Evolutionary conservation across 2,888 invertebrate genomes (phyloP).

Genomic region (Metacarcinus magister): DNA sequence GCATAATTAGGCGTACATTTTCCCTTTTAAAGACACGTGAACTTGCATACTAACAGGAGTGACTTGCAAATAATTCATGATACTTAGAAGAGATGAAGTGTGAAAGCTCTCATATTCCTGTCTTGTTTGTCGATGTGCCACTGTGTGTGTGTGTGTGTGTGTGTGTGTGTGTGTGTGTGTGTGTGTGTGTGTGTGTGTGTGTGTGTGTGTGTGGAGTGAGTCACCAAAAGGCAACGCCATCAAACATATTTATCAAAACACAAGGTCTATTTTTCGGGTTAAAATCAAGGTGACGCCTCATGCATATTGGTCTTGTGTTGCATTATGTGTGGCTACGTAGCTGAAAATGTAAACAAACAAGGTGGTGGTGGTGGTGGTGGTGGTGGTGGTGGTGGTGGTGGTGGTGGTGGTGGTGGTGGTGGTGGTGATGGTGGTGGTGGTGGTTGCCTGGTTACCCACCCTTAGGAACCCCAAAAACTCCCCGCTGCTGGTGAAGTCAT

Average conservation of each 20-base stretch:
- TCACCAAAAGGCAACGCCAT: background rate
- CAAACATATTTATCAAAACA: background rate
- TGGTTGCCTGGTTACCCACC: background rate
- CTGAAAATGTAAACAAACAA: constrained; percentile 1
- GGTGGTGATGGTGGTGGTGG: too few relatives aligned
- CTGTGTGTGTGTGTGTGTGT: constrained; percentile 44
- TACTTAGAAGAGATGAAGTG: background rate
- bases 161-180: constrained; percentile 48
- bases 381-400: background rate
- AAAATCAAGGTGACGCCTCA: background rate
- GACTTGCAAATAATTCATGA: background rate
- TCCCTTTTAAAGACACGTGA: background rate
- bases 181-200: constrained; percentile 14
- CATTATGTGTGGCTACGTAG: background rate
- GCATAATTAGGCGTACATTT: background rate
- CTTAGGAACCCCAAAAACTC: background rate
- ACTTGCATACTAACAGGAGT: background rate
- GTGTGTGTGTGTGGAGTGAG: background rate
- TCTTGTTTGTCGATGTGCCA: constrained; percentile 20
- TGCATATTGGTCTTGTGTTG: background rate
- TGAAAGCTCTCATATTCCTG: background rate
- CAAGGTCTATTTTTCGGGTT: background rate
- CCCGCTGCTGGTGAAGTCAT: background rate
- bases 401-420: background rate
- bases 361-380: background rate